These are phyloP conservation scores for Elachura formosa DNA, from an alignment of 2,113 vertebrate species.

Conservation along the genomic window DNA sequence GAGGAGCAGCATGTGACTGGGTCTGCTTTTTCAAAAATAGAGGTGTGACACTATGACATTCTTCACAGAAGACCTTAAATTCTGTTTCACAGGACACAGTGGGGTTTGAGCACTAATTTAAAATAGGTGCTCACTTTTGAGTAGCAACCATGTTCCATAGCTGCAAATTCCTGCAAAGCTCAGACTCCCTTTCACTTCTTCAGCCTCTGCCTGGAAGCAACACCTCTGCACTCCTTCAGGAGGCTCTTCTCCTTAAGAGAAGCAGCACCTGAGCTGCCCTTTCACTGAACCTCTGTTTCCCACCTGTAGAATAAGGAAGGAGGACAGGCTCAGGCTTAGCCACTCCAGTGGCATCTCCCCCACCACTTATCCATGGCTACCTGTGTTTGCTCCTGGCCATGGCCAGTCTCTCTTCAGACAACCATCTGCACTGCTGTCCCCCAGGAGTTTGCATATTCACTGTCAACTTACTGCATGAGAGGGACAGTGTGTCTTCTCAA, in stretches of 20 bases:
- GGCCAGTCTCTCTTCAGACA: neutral
- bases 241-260: neutral
- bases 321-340: neutral
- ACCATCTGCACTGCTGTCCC: neutral
- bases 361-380: neutral
- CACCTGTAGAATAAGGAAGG: neutral
- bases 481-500: neutral
- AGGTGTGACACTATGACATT: neutral
- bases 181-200: neutral
- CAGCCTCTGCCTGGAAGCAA: neutral
- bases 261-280: neutral
- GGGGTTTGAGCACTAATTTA: neutral
- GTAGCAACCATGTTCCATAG: neutral
- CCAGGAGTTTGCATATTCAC: neutral
- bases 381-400: neutral
- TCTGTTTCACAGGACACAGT: neutral
- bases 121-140: neutral
- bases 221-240: neutral
- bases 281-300: neutral
- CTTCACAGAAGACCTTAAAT: neutral
- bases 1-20: neutral
- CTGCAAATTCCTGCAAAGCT: neutral
- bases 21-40: neutral
- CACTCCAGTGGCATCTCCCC: neutral
- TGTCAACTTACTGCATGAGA: neutral